These are phyloP conservation scores for Nomada flava DNA, from an alignment of 2,888 invertebrate species.

Conservation along the genomic window DNA sequence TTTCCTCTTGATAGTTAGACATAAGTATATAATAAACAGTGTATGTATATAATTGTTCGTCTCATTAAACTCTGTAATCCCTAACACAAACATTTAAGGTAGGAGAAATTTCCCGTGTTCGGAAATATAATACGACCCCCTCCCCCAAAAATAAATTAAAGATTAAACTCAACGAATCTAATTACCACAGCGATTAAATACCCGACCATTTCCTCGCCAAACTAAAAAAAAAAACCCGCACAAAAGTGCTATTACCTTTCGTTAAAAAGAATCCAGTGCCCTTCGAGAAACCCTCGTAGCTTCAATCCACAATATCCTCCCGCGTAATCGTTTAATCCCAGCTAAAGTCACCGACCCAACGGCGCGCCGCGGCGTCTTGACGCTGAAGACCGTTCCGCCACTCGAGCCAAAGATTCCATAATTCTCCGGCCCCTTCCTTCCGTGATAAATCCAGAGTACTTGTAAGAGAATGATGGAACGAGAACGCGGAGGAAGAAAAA, in stretches of 20 bases:
- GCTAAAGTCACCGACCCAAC: slow-evolving; percentile 12
- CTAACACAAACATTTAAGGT: too few species aligned
- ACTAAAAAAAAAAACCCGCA: not conserved
- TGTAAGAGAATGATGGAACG: not conserved
- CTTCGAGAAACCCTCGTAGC: not conserved
- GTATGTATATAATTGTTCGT: too few species aligned
- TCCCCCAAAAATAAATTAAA: too few species aligned
- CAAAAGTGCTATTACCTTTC: not conserved
- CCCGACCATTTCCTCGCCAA: not conserved
- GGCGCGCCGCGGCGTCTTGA: not conserved
- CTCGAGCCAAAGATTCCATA: slow-evolving; percentile 56
- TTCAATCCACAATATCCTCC: not conserved
- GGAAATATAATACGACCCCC: too few species aligned
- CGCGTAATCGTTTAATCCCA: slow-evolving; percentile 15
- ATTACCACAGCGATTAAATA: too few species aligned
- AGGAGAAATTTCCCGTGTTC: too few species aligned
- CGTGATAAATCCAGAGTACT: slow-evolving; percentile 49
- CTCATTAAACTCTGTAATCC: too few species aligned
- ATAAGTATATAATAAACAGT: too few species aligned
- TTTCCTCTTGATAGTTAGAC: too few species aligned
- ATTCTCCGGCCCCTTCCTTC: slow-evolving; percentile 50
- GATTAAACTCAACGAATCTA: too few species aligned
- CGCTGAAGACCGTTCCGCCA: not conserved
- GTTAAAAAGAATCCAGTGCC: not conserved
- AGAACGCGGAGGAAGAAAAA: not conserved